Evolutionary conservation across 2,797 vertebrate genomes (phyloP), one percentile per base, ranked within the genome.

Genomic region (Vipera latastei): DNA sequence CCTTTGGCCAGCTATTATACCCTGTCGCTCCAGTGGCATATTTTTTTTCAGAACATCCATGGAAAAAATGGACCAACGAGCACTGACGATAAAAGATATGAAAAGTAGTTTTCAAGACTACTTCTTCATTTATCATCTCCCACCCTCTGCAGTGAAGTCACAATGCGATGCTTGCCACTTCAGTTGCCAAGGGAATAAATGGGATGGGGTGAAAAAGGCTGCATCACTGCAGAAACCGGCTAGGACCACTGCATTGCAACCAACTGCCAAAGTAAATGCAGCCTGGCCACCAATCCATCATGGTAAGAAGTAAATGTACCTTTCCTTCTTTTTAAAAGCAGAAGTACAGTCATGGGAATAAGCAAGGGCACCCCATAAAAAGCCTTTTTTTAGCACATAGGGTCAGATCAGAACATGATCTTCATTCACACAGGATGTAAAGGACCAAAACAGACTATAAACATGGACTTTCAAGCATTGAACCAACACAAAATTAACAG

Each of bases 111-210:
- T 48, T 9, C 4, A 86, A 51, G 89, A 6, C 60, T 3, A 4
- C 3, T 26, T 53, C 28, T 85, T 53, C 38, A 12, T 61, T 73
- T 32, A n/a, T 90, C 8, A 44, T 61, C 83, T 57, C 87, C 28
- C 89, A 59, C 57, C 59, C 86, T 92, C 69, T 93, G 91, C 91
- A 89, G 60, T 96, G 94, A 96, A 94, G 91, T 96, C 94, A 96
- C 86, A 97, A 95, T 95, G 90, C 53, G 86, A 63, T 90, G 85
- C 85, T 89, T 93, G 61, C 91, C 92, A 91, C 85, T 78, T 93
- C 92, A 93, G 91, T 94, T 94, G 90, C 91, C 85, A 94, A 90
- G 93, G 88, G 89, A 90, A 60, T 69, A 83, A 94, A 88, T 60
- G 91, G 93, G 92, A 93, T 51, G 25, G 32, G 26, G 53, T 61